phyloP scores from a whole-genome alignment of 2,888 invertebrate genomes.

The Coenonympha glycerion region DNA sequence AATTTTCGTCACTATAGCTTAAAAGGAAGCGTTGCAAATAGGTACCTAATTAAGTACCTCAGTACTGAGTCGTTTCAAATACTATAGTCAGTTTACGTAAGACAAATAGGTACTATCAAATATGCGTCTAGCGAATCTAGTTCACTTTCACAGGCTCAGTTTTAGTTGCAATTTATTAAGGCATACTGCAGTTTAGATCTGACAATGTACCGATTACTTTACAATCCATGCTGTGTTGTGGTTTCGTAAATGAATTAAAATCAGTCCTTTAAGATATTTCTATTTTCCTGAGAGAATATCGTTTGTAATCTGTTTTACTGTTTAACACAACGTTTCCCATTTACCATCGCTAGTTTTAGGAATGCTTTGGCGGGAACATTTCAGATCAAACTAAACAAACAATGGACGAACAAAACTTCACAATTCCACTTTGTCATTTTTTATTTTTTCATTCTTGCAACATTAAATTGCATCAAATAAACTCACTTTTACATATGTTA shows the following conservation, averaged over 20 bases:
- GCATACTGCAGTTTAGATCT: constrained; percentile 15
- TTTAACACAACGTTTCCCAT: no score
- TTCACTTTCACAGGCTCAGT: constrained; percentile 21
- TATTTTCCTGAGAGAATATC: not conserved
- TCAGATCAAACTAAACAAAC: no score
- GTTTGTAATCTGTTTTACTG: no score
- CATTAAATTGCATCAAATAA: no score
- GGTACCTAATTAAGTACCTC: not conserved
- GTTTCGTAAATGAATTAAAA: constrained; percentile 6
- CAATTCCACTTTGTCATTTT: no score
- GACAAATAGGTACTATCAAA: constrained; percentile 19
- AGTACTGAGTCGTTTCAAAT: constrained; percentile 8
- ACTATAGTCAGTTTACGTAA: constrained; percentile 14
- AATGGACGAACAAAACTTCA: no score
- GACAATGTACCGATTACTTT: constrained; percentile 3
- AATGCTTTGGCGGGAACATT: no score
- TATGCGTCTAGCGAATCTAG: constrained; percentile 19
- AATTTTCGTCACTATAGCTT: no score
- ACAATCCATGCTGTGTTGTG: not conserved
- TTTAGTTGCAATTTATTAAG: constrained; percentile 7
- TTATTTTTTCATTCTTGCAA: no score
- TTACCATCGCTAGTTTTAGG: no score
- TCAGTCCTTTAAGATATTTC: no score
- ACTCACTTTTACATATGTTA: no score
- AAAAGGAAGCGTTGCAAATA: not conserved